Evolutionary conservation across 2,888 invertebrate genomes (phyloP), one percentile per base, ranked within the genome.

Genomic region (Blastobasis adustella): DNA sequence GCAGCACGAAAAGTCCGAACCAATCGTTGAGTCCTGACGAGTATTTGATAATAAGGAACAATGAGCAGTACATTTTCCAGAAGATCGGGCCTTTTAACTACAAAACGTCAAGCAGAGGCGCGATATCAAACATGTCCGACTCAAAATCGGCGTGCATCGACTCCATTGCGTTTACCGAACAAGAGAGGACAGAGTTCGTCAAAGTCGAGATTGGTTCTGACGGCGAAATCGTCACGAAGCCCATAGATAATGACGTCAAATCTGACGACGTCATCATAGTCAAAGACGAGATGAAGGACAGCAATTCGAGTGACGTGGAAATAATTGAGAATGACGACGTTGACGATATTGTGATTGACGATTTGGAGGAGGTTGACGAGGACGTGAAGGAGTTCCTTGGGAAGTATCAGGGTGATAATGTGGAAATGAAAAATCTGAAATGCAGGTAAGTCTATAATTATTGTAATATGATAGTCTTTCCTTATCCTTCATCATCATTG

Each of bases 131-230:
- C 8, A 46, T 53, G 8, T 51, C 50, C 4, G 52, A 56, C 5
- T n/a, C 43, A 6, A 49, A 44, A 41, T 54, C 51, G 4, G 52
- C 49, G 1, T 53, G 55, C 45, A 53, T 58, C 41, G 58, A 52
- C 39, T 46, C 57, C 6, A 62, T 66, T 51, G 58, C 57, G 41
- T 10, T 50, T 0, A 64, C 65, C 44, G 9, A 42, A 5, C 9
- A 9, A 8, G 42, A 42, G 5, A 58, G 62, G n/a, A 60, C 72
- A 5, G 84, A 84, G 45, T 81, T 79, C 54, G 81, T 86, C 1
- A 86, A 85, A 63, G 75, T 84, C 0, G 83, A 86, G 63, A 82
- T 85, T 10, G 85, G 80, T n/a, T 80, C 81, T 0, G 82, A 86
- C 47, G 83, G 83, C 0, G 84, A 86, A 56, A 81, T 83, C 5